Evolutionary conservation across 2,888 invertebrate genomes (phyloP).

Genomic region (Liodrosophila aerea): DNA sequence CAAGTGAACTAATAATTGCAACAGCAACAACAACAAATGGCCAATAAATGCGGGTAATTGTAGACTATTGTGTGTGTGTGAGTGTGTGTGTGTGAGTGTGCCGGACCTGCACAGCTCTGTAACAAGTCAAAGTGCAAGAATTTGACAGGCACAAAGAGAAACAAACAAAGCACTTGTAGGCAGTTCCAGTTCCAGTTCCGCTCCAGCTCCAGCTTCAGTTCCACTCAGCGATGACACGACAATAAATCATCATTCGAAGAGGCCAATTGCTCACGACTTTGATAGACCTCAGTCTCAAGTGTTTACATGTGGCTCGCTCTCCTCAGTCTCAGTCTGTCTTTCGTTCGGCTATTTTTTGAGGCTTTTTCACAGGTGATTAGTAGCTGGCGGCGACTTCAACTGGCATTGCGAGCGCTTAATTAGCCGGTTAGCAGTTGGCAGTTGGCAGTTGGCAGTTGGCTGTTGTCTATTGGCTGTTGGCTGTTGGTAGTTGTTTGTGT

Average conservation of each 20-base stretch:
- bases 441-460: no score
- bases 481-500: slow-evolving; percentile 1
- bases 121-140: slow-evolving; percentile 73
- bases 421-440: slow-evolving; percentile 33
- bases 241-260: slow-evolving; percentile 47
- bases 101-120: slow-evolving; percentile 38
- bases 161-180: slow-evolving; percentile 33
- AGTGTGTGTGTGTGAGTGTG: slow-evolving; percentile 6
- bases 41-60: slow-evolving; percentile 66
- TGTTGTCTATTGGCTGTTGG: slow-evolving; percentile 7
- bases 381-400: slow-evolving; percentile 40
- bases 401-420: slow-evolving; percentile 38
- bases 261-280: slow-evolving; percentile 50
- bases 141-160: slow-evolving; percentile 49
- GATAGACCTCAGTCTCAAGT: slow-evolving; percentile 52
- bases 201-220: slow-evolving; percentile 37
- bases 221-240: slow-evolving; percentile 57
- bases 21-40: slow-evolving; percentile 42
- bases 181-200: slow-evolving; percentile 26
- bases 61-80: slow-evolving; percentile 45
- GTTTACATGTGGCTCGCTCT: slow-evolving; percentile 41
- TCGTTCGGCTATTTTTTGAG: slow-evolving; percentile 20
- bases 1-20: slow-evolving; percentile 73
- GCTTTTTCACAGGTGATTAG: slow-evolving; percentile 71
- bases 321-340: background rate